Base-by-base conservation (phyloP, 2,113 vertebrate genomes). In the Synchiropus splendidus region DNA sequence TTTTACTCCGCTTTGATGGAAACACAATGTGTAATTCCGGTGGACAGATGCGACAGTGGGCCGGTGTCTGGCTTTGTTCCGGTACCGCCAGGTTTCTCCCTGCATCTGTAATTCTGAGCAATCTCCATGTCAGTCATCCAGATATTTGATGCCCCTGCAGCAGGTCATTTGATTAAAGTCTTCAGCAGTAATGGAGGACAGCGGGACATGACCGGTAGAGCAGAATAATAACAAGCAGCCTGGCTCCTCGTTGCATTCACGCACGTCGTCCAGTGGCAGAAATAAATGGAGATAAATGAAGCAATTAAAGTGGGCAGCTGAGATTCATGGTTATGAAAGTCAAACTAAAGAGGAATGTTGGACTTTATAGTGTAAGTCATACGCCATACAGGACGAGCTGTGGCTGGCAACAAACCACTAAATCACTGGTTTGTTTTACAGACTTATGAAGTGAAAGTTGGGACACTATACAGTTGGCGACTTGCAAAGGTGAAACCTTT, bases 201-300 rank as follows among this genome's bases (percentile, higher is more conserved):
- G 59, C 61, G 41, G 66, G 54, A 51, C 9, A 33, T 44, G 33
- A 34, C 1, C 6, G 46, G 9, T 5, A 6, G 55, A 45, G n/a
- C 38, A 6, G 66, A 58, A 67, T 67, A 50, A 55, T 41, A 64
- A 72, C 31, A 18, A 74, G 54, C 17, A 51, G 39, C 30, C 46
- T 2, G 37, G 39, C 43, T 64, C 66, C 3, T 45, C 60, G 18
- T 47, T 33, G 9, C 8, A 2, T 51, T 51, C 51, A 47, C 11
- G 13, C 51, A 27, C 51, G 47, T 64, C 54, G 35, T 9, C 34
- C 31, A 21, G 48, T 48, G 72, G 58, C 60, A 41, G 41, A 61
- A 77, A 75, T 62, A 67, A 79, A 76, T 56, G 54, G 61, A 62
- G 68, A 73, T 74, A 63, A 74, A 80, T 73, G 41, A 63, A 61